Base-by-base conservation (phyloP, 2,113 vertebrate species). In the Telmatochromis sp. region DNA sequence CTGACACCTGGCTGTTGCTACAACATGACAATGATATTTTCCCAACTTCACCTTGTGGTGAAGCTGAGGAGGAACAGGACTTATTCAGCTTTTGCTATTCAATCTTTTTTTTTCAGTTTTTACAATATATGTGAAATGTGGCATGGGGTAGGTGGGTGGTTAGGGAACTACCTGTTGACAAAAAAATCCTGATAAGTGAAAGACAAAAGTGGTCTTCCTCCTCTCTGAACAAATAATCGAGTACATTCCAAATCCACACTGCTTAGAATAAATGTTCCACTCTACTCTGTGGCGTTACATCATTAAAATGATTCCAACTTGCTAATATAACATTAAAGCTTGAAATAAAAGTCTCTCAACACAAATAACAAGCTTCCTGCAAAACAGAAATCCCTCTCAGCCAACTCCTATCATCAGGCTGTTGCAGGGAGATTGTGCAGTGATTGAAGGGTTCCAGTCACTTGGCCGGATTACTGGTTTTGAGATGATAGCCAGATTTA, bases 401-500 rank as follows among this genome's bases (percentile, higher is more conserved):
- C 80, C 19, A 33, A 35, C 73, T 90, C 84, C 78, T 80, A 90
- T 91, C 91, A 90, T 65, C 83, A 73, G 79, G 40, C 86, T 55
- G 87, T 73, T 90, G 92, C 83, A 14, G 91, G 65, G 87, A 91
- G 90, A 94, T 93, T 21, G 28, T 11, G 55, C 73, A 58, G 87
- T 92, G 91, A 95, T 92, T 94, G 94, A 94, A 90, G 88, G 87
- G 91, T 93, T 93, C 89, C 79, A 85, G 87, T 93, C 70, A 47
- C 68, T 91, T 84, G 87, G 87, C 81, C 86, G 91, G 93, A 95
- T 94, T 92, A 95, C 91, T 85, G 91, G 85, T 92, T 94, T 87
- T 53, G 86, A 95, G 93, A 94, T 93, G 92, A 93, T 88, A 73
- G 90, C 87, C 9, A 90, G 93, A 94, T 93, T 94, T 95, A 94